phyloP scores from a whole-genome alignment of 2,888 invertebrate genomes.

The Scaptomyza tumidula region DNA sequence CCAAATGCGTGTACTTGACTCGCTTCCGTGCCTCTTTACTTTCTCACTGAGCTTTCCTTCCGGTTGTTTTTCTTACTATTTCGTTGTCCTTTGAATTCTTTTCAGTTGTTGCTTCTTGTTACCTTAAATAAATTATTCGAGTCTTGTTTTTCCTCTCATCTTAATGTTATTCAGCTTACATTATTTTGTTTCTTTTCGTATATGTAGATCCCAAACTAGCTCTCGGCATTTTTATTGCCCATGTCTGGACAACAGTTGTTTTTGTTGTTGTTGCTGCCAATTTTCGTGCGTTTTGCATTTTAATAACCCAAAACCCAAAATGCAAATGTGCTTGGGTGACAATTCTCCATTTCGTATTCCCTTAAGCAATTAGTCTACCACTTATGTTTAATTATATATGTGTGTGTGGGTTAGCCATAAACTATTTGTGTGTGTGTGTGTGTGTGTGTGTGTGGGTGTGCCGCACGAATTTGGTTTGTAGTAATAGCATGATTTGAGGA shows the following conservation, averaged over 20 bases:
- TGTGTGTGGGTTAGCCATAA: not conserved
- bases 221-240: slow-evolving; percentile 11
- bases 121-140: slow-evolving; percentile 61
- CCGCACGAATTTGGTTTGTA: slow-evolving; percentile 1
- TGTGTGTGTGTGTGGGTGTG: slow-evolving; percentile 12
- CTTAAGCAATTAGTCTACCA: slow-evolving; percentile 66
- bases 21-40: slow-evolving; percentile 12
- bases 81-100: slow-evolving; percentile 27
- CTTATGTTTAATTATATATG: slow-evolving; percentile 63
- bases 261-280: slow-evolving; percentile 1
- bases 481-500: slow-evolving; percentile 25
- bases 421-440: slow-evolving; percentile 11
- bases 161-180: slow-evolving; percentile 34
- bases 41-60: slow-evolving; percentile 6
- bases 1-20: slow-evolving; percentile 46
- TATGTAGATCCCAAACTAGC: not conserved
- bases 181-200: slow-evolving; percentile 14
- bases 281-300: slow-evolving; percentile 16
- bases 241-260: slow-evolving; percentile 20
- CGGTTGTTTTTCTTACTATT: slow-evolving; percentile 22
- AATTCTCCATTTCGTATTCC: slow-evolving; percentile 41
- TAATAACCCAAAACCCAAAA: slow-evolving; percentile 40
- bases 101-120: slow-evolving; percentile 21
- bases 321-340: slow-evolving; percentile 38
- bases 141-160: slow-evolving; percentile 19